These are phyloP conservation scores for Drosophila pseudotakahashii DNA, from an alignment of 2,888 invertebrate species.

Conservation along the genomic window DNA sequence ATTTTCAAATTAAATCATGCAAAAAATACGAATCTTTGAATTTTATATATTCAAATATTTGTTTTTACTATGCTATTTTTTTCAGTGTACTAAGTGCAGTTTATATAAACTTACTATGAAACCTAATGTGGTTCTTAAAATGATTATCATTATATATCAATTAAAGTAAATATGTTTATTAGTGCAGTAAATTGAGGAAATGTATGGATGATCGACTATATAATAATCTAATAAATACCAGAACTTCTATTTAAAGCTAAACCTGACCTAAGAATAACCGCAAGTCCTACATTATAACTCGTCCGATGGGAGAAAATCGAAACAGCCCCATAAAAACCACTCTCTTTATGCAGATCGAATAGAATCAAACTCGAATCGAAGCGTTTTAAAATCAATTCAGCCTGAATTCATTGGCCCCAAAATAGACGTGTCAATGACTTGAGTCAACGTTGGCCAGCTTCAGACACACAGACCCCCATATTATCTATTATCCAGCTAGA, in stretches of 20 bases:
- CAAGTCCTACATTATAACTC: slow-evolving; percentile 1
- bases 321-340: neutral
- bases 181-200: neutral
- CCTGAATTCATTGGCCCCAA: slow-evolving; percentile 32
- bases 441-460: slow-evolving; percentile 15
- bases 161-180: neutral
- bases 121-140: no score
- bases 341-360: slow-evolving; percentile 18
- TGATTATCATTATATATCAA: no score
- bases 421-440: slow-evolving; percentile 41
- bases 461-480: neutral
- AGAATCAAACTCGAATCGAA: no score
- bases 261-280: slow-evolving; percentile 6
- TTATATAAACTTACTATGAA: neutral
- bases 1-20: no score
- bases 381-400: slow-evolving; percentile 6
- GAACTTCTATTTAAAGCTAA: neutral
- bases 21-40: no score
- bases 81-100: neutral
- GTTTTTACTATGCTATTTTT: no score
- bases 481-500: slow-evolving; percentile 1
- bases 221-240: neutral
- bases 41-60: no score
- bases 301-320: neutral
- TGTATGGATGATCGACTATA: neutral